Evolutionary conservation across 1,140 invertebrate species (phyloP), one percentile per base, ranked within the genome.

Genomic region (Cotesia typhae): DNA sequence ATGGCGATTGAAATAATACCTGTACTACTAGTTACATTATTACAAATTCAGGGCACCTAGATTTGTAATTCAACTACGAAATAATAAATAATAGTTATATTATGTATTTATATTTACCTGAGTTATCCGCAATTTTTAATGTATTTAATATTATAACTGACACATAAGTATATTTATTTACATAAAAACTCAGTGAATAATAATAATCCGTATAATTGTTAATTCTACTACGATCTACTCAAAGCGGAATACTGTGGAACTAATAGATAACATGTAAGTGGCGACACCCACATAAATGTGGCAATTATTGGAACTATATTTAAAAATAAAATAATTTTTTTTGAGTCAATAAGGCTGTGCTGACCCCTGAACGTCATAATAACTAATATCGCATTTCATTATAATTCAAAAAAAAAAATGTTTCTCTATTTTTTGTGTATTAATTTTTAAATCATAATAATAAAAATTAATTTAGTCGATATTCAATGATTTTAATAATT

Each of bases 201-300:
- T 70, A 69, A 72, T 76, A 82, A 80, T 75, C 78, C 76, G 71
- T 75, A 77, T 77, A 83, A 83, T 83, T 78, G 80, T 77, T 71
- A 79, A 81, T 79, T 72, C 75, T 75, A 79, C 75, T 75, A 78
- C 76, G 76, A 68, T 60, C 74, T 73, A 81, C 79, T 76, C 79
- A 72, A 52, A 80, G 74, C 74, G 77, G 77, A 81, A 81, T 81
- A 72, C 68, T 52, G 71, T 61, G 66, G 60, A 73, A 74, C 76
- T 59, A 20, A 64, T 9, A 70, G 69, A 73, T 73, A 63, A 66
- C 53, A 73, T 10, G 53, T 70, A 9, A 36, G 78, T 80, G 77
- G 79, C 79, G 78, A 78, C 81, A 80, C 10, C 28, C 66, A 67
- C 53, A 3, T 17, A 41, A n/a, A 28, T 17, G 20, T 17, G 38